These are phyloP conservation scores for Embiotoca jacksoni DNA, from an alignment of 2,113 vertebrate genomes.

Conservation along the genomic window DNA sequence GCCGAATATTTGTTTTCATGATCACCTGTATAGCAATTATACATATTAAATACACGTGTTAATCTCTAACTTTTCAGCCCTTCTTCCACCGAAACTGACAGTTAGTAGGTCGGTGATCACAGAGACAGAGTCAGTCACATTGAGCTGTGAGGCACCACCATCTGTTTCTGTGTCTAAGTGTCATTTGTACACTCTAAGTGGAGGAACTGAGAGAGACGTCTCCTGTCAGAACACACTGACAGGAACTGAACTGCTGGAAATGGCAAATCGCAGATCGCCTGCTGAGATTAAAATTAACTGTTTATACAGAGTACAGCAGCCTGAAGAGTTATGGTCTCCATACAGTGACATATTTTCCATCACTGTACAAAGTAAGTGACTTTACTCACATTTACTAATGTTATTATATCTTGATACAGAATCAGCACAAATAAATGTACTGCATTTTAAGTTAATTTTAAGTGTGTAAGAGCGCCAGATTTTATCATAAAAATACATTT, in stretches of 20 bases:
- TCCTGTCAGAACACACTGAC: slow-evolving; percentile 23
- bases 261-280: no score
- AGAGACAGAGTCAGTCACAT: slow-evolving; percentile 27
- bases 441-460: no score
- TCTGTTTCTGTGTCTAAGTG: neutral
- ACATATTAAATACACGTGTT: neutral
- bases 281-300: no score
- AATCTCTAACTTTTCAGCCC: neutral
- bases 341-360: no score
- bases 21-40: neutral
- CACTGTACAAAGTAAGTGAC: no score
- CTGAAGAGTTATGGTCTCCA: no score
- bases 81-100: slow-evolving; percentile 22
- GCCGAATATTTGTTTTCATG: neutral
- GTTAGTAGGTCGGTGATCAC: neutral
- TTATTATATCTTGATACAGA: no score
- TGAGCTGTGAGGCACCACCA: slow-evolving; percentile 24
- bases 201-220: rapidly evolving
- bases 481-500: no score
- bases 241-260: slow-evolving; percentile 2
- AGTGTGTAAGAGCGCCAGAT: no score
- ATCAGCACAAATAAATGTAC: no score
- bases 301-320: no score
- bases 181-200: neutral
- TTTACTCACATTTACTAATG: no score